Base-by-base conservation (phyloP, 2,797 vertebrate genomes). In the Spinibarbus caldwelli region DNA sequence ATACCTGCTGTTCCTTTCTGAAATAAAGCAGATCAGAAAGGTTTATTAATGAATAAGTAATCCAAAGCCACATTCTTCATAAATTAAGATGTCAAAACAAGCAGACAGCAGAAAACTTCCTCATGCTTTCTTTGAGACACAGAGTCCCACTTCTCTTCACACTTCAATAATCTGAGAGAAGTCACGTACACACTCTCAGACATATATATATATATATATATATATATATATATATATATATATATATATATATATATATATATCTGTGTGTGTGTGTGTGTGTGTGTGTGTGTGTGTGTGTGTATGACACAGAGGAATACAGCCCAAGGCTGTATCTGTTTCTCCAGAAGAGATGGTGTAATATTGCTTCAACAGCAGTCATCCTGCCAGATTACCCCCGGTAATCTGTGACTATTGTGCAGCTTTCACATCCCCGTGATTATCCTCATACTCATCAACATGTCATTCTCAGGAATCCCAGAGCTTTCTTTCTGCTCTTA, bases 281-380 rank as follows among this genome's bases (percentile, higher is more conserved):
- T n/a, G n/a, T n/a, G n/a, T n/a, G n/a, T n/a, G n/a, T n/a, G n/a
- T n/a, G n/a, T n/a, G n/a, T n/a, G n/a, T n/a, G n/a, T n/a, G n/a
- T n/a, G n/a, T 57, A 66, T 34, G 23, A 59, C 54, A 91, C 89
- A 89, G 57, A 34, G 88, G 90, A 92, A 86, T 83, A 88, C 88
- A 86, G 90, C 91, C 89, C 17, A 23, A 73, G 91, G 90, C 88
- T 88, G 59, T 91, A 89, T 89, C 89, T 88, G 83, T 90, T 90
- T 82, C 84, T 92, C 77, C 73, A 87, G 86, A 86, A 92, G 84
- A 93, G 90, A 93, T 92, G 91, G 88, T 88, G 21, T 64, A 80
- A 85, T n/a, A 88, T 83, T 83, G 77, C 86, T 87, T 88, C 90
- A 89, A 91, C 92, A 92, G 86, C 88, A 92, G 91, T 92, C 86